Evolutionary conservation across 2,888 invertebrate species (phyloP), one percentile per base, ranked within the genome.

Genomic region (Phania funesta): DNA sequence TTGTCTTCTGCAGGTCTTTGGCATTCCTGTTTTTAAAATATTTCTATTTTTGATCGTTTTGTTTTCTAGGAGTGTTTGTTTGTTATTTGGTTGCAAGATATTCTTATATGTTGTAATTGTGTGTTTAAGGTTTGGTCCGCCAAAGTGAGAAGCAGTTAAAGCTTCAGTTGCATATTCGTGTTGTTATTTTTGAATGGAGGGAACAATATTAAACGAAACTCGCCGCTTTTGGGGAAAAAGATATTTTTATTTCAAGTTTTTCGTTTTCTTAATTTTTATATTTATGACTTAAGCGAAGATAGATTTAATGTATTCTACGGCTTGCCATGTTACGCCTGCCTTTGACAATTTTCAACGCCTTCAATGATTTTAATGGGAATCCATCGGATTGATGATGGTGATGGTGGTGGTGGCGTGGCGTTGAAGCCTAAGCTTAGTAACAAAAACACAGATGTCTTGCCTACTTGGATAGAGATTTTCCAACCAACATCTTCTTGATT

Each of bases 331-430:
- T 82, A 78, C 81, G 77, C 77, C 81, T 78, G 81, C 81, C 73
- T 82, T 77, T 82, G 81, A 82, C 77, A 82, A 78, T 78, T 78
- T 78, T 82, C 81, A 82, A 82, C 77, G 81, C 81, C 81, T 82
- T 78, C 77, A 58, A 68, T 32, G 77, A 56, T 56, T 68, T n/a
- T 9, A 52, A 29, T 71, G 60, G 52, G 64, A 24, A 64, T 29
- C 29, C 32, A 38, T 56, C 32, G 50, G 50, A 32, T 52, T 32
- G 68, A 29, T 44, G 60, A 41, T 60, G 41, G 9, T 68, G 58
- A 24, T 24, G 50, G 29, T 46, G 52, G 52, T 67, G 32, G n/a
- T 67, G 50, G 32, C 13, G 48, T 41, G 20, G 32, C 52, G 44
- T 44, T 77, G 35, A 50, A 32, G 38, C 29, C 67, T 26, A 46